Conservation (phyloP, 2,113 vertebrate genomes). For the Delphinus delphis region DNA sequence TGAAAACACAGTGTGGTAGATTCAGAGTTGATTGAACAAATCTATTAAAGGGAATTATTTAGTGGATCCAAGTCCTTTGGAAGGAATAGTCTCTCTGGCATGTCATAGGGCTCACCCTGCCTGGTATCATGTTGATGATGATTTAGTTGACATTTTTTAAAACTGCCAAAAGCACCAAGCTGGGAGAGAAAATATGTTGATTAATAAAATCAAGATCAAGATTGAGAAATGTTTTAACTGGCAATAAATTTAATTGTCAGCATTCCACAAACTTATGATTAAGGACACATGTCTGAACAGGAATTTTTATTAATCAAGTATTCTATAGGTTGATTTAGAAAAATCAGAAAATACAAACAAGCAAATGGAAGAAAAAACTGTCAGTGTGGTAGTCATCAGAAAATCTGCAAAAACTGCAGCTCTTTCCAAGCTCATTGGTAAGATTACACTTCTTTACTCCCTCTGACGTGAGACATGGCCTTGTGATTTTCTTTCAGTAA, state of each 20-base stretch:
- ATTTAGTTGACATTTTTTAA: constrained; percentile 33
- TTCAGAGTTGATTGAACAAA: neutral
- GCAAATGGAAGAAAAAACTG: neutral
- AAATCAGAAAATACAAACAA: constrained; percentile 45
- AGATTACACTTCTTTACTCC: neutral
- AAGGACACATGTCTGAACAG: neutral
- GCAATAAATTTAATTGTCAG: constrained; percentile 1
- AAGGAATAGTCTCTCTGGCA: neutral
- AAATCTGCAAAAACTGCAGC: neutral
- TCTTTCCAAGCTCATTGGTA: neutral
- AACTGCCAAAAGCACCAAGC: neutral
- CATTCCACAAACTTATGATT: constrained; percentile 38
- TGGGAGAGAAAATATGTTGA: neutral
- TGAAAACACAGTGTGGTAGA: neutral
- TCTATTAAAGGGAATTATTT: neutral
- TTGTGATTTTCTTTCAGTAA: constrained; percentile 40
- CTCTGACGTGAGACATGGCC: neutral
- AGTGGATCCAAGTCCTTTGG: neutral
- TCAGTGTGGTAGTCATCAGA: neutral
- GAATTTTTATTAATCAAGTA: constrained; percentile 27
- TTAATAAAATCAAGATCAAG: constrained; percentile 50
- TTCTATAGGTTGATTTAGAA: constrained; percentile 29
- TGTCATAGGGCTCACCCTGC: neutral
- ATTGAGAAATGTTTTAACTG: constrained; percentile 56
- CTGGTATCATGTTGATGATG: neutral